phyloP scores from a whole-genome alignment of 2,113 vertebrate species.

The Spea bombifrons region DNA sequence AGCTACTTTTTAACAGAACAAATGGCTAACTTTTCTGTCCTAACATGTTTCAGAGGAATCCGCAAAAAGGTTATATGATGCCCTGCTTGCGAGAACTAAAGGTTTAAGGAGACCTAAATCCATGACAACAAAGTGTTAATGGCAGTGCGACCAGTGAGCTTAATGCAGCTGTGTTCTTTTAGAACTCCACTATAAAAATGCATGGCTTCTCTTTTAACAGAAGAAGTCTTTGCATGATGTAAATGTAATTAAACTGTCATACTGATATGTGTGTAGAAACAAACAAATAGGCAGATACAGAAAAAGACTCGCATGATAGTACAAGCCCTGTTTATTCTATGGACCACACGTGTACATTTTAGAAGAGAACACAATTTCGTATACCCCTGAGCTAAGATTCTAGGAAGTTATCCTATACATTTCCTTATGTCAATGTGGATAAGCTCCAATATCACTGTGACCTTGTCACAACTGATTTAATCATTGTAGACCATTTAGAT shows the following conservation, averaged over 20 bases:
- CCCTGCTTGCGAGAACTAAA: neutral
- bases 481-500: no score
- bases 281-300: conserved; percentile 40
- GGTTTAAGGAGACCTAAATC: neutral
- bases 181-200: neutral
- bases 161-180: neutral
- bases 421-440: no score
- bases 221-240: conserved; percentile 28
- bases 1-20: no score
- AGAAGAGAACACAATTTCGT: neutral
- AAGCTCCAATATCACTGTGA: no score
- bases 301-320: neutral
- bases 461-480: no score
- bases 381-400: no score
- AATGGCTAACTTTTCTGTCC: no score
- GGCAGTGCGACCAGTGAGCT: neutral
- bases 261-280: conserved; percentile 42
- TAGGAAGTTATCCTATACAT: no score
- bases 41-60: no score
- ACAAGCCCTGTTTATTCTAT: neutral
- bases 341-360: neutral
- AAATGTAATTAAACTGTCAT: conserved; percentile 52
- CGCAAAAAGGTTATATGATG: no score
- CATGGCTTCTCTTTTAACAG: conserved; percentile 34
- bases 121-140: neutral